Conservation (phyloP, 2,113 vertebrate genomes). For the Sterrhoptilus dennistouni region DNA sequence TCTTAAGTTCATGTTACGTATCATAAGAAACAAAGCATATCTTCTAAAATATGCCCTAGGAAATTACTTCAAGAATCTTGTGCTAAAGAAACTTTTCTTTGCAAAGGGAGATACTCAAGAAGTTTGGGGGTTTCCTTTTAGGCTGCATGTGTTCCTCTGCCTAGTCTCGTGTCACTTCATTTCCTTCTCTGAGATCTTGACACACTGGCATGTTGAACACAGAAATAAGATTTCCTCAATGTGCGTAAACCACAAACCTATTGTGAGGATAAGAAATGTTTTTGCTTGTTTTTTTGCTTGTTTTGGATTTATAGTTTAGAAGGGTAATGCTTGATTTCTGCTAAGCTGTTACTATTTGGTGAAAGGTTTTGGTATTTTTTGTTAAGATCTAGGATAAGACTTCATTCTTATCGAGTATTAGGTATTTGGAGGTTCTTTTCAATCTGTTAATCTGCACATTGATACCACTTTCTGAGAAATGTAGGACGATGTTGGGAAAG, state of each 20-base stretch:
- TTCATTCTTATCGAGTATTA: not conserved
- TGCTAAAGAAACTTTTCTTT: not conserved
- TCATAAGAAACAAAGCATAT: not conserved
- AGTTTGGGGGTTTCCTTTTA: not conserved
- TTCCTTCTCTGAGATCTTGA: fast-evolving
- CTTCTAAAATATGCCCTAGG: not conserved
- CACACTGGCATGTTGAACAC: not conserved
- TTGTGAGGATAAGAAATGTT: not conserved
- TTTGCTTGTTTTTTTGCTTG: not conserved
- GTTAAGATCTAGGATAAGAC: not conserved
- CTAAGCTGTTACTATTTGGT: not conserved
- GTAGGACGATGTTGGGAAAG: no score
- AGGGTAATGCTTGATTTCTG: not conserved
- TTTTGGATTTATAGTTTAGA: not conserved
- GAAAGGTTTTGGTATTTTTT: not conserved
- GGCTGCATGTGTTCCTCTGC: not conserved
- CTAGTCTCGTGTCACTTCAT: not conserved
- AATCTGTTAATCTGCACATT: not conserved
- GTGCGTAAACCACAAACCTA: fast-evolving
- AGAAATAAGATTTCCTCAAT: not conserved
- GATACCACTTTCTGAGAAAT: not conserved
- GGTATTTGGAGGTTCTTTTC: not conserved
- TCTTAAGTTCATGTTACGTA: not conserved
- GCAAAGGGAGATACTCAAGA: not conserved
- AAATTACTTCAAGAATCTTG: not conserved